Conservation (phyloP, 2,888 invertebrate genomes). For the Sminthurinus aureus region DNA sequence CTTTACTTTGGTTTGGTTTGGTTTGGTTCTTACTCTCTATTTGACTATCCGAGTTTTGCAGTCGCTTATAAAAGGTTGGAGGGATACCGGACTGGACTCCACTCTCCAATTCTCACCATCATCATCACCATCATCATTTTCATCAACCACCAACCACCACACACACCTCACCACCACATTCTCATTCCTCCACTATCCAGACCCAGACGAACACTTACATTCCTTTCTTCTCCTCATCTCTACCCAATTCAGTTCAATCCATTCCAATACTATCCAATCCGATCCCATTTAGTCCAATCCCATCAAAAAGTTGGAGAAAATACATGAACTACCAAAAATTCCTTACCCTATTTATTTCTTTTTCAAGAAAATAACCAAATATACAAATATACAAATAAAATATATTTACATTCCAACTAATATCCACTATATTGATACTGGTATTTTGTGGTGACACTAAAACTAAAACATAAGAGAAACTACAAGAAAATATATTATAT, state of each 20-base stretch:
- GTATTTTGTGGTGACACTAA: too few relatives aligned
- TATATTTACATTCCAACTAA: too few relatives aligned
- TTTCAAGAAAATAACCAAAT: neutral
- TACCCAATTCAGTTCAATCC: too few relatives aligned
- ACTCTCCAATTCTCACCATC: slow-evolving; percentile 26
- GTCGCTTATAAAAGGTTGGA: slow-evolving; percentile 28
- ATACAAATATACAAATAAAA: too few relatives aligned
- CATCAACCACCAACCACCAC: neutral
- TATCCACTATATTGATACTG: too few relatives aligned
- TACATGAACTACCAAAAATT: too few relatives aligned
- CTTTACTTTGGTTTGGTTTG: slow-evolving; percentile 19
- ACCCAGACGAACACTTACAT: neutral
- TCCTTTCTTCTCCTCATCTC: too few relatives aligned
- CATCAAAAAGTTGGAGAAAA: too few relatives aligned
- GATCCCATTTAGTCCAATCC: too few relatives aligned
- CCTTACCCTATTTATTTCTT: neutral
- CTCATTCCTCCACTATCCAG: slow-evolving; percentile 13
- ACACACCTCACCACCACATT: neutral
- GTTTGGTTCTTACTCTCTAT: neutral
- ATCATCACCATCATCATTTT: slow-evolving; percentile 8
- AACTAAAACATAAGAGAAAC: too few relatives aligned
- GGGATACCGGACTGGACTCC: slow-evolving; percentile 21
- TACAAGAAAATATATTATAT: too few relatives aligned
- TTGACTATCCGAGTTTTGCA: slow-evolving; percentile 3
- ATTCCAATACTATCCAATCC: neutral